Evolutionary conservation across 64 coral and sea anemone species (phyloP), one percentile per base, ranked within the genome.

Genomic region (Actinia equina): DNA sequence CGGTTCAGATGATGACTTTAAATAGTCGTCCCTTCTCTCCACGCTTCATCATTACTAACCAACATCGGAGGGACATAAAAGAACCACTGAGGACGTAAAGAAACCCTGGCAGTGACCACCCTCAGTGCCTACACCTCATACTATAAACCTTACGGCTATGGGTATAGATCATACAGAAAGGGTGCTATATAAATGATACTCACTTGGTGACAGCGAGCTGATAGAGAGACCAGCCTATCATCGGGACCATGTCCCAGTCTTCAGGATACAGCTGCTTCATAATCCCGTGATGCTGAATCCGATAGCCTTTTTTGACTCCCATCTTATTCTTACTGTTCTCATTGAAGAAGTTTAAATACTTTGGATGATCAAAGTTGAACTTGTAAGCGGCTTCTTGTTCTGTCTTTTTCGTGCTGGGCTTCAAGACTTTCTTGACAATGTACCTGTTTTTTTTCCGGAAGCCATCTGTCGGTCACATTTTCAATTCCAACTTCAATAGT

Each of bases 201-300:
- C 62, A 91, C 53, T 77, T 91, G 18, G 89, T 91, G 43, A 91
- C 84, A 65, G 89, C 89, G 53, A 91, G 77, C 79, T 91, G 89
- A 25, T 91, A 91, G 44, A 91, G 89, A 62, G 89, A 91, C 89
- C 89, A 91, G 43, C 89, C 87, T 26, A 91, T 56, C 76, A 91
- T 91, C 17, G 89, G 77, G 4, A 79, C 76, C 71, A 91, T 91
- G 16, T 77, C 81, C 84, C 84, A 91, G 77, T 91, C 89, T 67
- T 91, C 89, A 11, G 89, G 89, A 56, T 91, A 91, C 84, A 91
- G 43, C 22, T 91, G 89, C 61, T 91, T 91, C 41, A 91, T 42
- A 16, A 91, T 91, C 2, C 57, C 43, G 4, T 79, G 41, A 56
- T 81, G 77, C 15, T 91, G 84, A 26, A 91, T 91, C 25, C 89